Evolutionary conservation across 2,113 vertebrate genomes (phyloP), one percentile per base, ranked within the genome.

Genomic region (Chloroceryle aenea): DNA sequence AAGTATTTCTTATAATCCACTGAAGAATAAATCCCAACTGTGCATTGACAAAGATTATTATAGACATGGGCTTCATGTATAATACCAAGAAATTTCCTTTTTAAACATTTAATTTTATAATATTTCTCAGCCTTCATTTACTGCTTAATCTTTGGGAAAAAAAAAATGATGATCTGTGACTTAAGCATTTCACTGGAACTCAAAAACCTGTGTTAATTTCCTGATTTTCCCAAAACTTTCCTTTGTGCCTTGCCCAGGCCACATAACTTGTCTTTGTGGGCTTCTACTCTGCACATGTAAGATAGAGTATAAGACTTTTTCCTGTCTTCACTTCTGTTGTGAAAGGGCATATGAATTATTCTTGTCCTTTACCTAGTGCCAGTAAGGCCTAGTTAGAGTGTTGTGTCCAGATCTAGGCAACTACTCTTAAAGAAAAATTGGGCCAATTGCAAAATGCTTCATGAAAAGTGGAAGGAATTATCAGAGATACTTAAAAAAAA

Each of bases 201-300:
- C 23, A 48, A 36, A 14, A 64, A 3, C 12, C 5, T 67, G 11
- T 36, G 32, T 40, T 56, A 59, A 73, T 45, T 64, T 91, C 30
- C 7, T n/a, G 13, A 86, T 32, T 64, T 59, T 86, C 38, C 80
- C 38, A 85, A 66, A 88, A 36, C 8, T 6, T 86, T 74, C 16
- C 8, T 64, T 64, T 29, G 4, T 62, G 8, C 18, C 10, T 71
- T 82, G 14, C 27, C 27, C 36, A 45, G 17, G 4, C 5, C 15
- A 38, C 10, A 40, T 9, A 0, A 0, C 4, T 38, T 4, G n/a
- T n/a, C 7, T 74, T 36, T 40, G 17, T 23, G 10, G 4, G 12
- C 7, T 4, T 68, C 29, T 62, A 36, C 14, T 90, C 17, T 8
- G 23, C 13, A 20, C 16, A 25, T 53, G 19, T 63, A 45, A 85